Base-by-base conservation (phyloP, 2,797 vertebrate genomes). In the Taeniopygia guttata region DNA sequence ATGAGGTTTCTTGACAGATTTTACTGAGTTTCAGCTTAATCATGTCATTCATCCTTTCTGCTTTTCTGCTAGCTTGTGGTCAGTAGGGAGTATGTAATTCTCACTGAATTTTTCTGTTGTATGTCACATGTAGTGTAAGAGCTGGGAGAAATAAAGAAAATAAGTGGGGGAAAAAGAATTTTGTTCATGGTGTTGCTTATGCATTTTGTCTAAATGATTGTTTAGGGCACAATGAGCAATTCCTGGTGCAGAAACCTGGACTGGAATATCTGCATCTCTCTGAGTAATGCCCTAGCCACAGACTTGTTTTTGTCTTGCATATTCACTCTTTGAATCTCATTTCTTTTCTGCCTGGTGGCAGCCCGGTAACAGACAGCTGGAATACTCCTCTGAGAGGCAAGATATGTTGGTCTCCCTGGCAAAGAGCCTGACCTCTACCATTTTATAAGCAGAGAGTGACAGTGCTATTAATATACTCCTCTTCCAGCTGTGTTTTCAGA, bases 401-500 rank as follows among this genome's bases (percentile, higher is more conserved):
- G 67, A 85, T 81, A 29, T 13, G 40, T 84, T 5, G n/a, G 51
- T 94, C 87, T 93, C 70, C 73, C 75, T 91, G 85, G 90, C 94
- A 90, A 94, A 93, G 77, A 94, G 83, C 87, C 91, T 94, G 94
- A 94, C 93, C 91, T 94, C 90, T 93, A 55, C 85, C 42, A n/a
- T 88, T 90, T 93, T 93, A 48, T 94, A 69, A 95, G 95, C 48
- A 58, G 62, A 74, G 76, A 76, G 23, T 88, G 85, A 84, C 85
- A 90, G 73, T 59, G 48, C 85, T 96, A 94, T 96, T 95, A 94
- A 95, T 90, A 94, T 46, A 78, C 55, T 40, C 29, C 51, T 94
- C 85, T 73, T 93, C 43, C 67, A 88, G 87, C 69, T 70, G 42
- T 87, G 73, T 90, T 94, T 94, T 84, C 85, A 68, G 70, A 87